Base-by-base conservation (phyloP, 1,140 invertebrate genomes). In the Apis cerana region DNA sequence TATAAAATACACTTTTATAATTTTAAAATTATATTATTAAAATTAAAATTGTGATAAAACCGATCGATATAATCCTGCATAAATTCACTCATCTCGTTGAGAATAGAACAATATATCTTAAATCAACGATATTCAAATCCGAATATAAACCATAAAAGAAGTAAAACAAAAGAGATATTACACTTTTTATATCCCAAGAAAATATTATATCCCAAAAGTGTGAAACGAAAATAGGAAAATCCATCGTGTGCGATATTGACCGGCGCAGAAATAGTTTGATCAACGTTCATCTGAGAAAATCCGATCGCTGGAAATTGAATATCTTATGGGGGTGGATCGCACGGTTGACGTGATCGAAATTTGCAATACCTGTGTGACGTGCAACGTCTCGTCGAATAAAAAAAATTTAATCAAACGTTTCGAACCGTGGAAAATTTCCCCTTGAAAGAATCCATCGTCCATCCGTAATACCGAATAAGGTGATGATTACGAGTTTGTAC, bases 231-330 rank as follows among this genome's bases (percentile, higher is more conserved):
- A 27, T n/a, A 21, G n/a, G 15, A 48, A 77, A n/a, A 33, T 52
- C 19, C 62, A 68, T 67, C 50, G n/a, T 10, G 19, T 52, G 19
- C 52, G 12, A 43, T 77, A 77, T 77, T 27, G 75, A 67, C 58
- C 62, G 33, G 12, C 11, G 12, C 9, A 2, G 50, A 43, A 58
- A 43, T 13, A 68, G 75, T 58, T 77, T 68, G 75, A 77, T 77
- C 75, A 58, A 68, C 52, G 64, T 56, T 58, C 75, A 23, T 68
- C 64, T 62, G 52, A 23, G 75, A 67, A 68, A 77, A 77, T 77
- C 67, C 64, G 52, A 68, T 77, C 75, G 64, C 52, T 58, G 75
- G 56, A 77, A 77, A 77, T 77, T 68, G 75, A 78, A 78, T 78
- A 59, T 78, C 67, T 68, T 69, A 78, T 23, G 65, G 43, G 75